A percentile compares a stretch with the other conserved stretches of the same genome.
Evolutionary conservation across 2,888 invertebrate genomes (phyloP).

Genomic region (Xylota segnis): DNA sequence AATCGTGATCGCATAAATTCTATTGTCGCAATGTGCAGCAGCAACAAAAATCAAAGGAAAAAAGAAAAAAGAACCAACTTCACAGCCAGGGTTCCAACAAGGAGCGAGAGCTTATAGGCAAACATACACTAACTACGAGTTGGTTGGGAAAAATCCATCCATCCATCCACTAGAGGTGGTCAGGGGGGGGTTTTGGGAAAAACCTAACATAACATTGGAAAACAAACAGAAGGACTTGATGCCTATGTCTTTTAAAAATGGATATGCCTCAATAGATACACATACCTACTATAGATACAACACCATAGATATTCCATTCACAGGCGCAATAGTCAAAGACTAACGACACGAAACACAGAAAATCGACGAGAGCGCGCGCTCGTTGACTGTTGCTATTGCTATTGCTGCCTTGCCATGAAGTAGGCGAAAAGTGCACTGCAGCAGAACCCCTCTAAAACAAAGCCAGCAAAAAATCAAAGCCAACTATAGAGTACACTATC

Average conservation of each 20-base stretch:
- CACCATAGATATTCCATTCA: slow-evolving; percentile 46
- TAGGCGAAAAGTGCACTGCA: slow-evolving; percentile 72
- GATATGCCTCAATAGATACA: slow-evolving; percentile 73
- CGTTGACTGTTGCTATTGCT: slow-evolving; percentile 57
- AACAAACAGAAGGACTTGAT: slow-evolving; percentile 77
- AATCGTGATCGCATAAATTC: slow-evolving; percentile 79
- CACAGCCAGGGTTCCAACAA: slow-evolving; percentile 63
- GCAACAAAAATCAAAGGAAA: slow-evolving; percentile 45
- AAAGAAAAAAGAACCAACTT: slow-evolving; percentile 23
- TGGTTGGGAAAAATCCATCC: slow-evolving; percentile 56
- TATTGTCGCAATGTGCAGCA: slow-evolving; percentile 78
- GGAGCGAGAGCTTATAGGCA: slow-evolving; percentile 64
- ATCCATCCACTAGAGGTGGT: slow-evolving; percentile 35
- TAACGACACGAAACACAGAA: slow-evolving; percentile 70
- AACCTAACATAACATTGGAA: slow-evolving; percentile 59
- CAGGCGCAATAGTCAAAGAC: slow-evolving; percentile 73
- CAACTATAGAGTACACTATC: slow-evolving; percentile 32
- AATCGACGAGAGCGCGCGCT: slow-evolving; percentile 56
- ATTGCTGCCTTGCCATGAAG: too few relatives aligned
- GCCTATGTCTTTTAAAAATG: slow-evolving; percentile 74
- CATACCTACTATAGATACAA: slow-evolving; percentile 20
- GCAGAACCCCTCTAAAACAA: slow-evolving; percentile 70
- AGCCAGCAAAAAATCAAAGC: slow-evolving; percentile 66
- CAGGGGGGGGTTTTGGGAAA: slow-evolving; percentile 6
- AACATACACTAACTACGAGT: slow-evolving; percentile 24